Conservation (phyloP, 1,140 invertebrate species). For the Tenebrio molitor region DNA sequence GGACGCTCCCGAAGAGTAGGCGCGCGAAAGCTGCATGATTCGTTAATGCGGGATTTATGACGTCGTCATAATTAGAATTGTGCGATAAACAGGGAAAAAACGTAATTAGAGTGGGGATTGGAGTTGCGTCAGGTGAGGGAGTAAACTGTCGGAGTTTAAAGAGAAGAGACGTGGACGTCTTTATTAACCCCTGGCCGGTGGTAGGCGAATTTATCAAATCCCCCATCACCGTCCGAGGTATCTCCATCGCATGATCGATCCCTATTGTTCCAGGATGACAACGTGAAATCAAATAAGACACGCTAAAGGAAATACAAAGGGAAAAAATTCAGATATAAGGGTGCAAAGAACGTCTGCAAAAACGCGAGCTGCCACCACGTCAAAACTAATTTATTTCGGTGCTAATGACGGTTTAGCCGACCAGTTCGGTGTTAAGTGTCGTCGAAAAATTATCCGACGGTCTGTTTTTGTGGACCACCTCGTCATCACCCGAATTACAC, state of each 20-base stretch:
- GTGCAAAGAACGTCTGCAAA: constrained; percentile 3
- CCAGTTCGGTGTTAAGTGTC: constrained; percentile 23
- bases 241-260: constrained; percentile 31
- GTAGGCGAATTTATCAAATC: constrained; percentile 22
- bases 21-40: too few species aligned
- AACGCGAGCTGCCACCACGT: constrained; percentile 22
- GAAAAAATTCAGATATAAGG: constrained; percentile 34
- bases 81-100: too few species aligned
- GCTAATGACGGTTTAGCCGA: constrained; percentile 27
- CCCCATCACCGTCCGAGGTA: constrained; percentile 14
- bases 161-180: not conserved
- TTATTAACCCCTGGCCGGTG: not conserved
- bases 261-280: constrained; percentile 30
- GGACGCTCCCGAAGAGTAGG: too few species aligned
- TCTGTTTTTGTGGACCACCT: constrained; percentile 12
- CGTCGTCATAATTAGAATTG: too few species aligned
- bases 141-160: too few species aligned
- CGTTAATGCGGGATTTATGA: too few species aligned
- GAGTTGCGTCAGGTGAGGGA: too few species aligned
- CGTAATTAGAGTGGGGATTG: too few species aligned
- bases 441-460: constrained; percentile 14
- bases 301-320: constrained; percentile 22
- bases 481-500: constrained; percentile 15
- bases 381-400: constrained; percentile 25
- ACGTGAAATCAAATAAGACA: constrained; percentile 36